Evolutionary conservation across 1,140 invertebrate species (phyloP).

Genomic region (Polypedilum vanderplanki): DNA sequence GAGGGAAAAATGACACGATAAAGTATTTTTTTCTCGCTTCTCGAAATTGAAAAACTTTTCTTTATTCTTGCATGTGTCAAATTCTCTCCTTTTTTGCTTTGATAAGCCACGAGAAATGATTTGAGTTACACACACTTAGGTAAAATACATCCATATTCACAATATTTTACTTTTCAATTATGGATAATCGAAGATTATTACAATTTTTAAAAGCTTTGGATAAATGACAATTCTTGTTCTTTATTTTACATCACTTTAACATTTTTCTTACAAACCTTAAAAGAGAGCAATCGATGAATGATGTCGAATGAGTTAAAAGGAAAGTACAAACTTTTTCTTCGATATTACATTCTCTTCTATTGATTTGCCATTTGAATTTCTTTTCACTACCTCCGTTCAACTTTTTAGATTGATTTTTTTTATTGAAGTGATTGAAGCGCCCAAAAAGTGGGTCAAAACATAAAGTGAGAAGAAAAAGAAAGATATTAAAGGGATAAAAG

Average conservation of each 20-base stretch:
- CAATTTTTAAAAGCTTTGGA: no score
- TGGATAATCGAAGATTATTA: no score
- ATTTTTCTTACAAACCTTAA: no score
- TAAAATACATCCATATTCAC: no score
- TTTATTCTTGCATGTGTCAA: not conserved
- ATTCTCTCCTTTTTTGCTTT: not conserved
- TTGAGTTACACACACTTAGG: not conserved
- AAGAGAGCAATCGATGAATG: not conserved
- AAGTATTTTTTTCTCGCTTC: not conserved
- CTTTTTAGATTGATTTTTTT: not conserved
- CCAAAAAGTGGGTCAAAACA: conserved; percentile 3
- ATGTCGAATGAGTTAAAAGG: not conserved
- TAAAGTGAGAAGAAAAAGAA: not conserved
- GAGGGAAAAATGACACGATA: not conserved
- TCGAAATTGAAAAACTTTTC: conserved; percentile 13
- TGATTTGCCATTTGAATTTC: conserved; percentile 13
- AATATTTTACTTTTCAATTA: no score
- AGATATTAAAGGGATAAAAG: not conserved
- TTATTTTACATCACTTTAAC: no score
- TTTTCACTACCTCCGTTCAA: not conserved
- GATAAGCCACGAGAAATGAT: conserved; percentile 5
- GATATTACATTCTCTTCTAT: not conserved
- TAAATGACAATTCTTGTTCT: no score
- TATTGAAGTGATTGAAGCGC: not conserved
- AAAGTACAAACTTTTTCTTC: not conserved